A percentile compares a stretch with the other conserved stretches of the same genome.
Evolutionary conservation across 2,113 vertebrate species (phyloP).

Genomic region (Oncorhynchus kisutch): DNA sequence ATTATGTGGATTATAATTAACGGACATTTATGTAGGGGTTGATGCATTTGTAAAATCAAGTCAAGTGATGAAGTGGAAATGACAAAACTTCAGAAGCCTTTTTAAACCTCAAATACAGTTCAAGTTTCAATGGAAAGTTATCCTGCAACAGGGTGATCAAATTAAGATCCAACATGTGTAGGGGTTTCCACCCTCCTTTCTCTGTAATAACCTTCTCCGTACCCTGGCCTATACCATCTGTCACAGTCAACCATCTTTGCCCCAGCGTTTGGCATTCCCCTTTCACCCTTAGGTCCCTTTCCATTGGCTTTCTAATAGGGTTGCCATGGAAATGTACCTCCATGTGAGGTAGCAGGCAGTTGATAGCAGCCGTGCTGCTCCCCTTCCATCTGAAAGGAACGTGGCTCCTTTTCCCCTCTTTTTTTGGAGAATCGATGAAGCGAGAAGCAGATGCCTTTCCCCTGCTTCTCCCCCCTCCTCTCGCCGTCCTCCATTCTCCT

Average conservation of each 20-base stretch:
- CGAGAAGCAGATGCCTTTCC: slow-evolving; percentile 1
- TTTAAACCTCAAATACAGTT: too few species aligned
- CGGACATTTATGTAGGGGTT: too few species aligned
- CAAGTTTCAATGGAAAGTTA: too few species aligned
- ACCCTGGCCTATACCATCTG: not conserved
- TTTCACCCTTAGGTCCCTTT: not conserved
- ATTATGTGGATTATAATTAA: too few species aligned
- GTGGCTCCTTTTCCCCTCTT: not conserved
- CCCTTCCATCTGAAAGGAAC: not conserved
- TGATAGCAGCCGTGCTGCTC: not conserved
- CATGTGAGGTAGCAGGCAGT: not conserved
- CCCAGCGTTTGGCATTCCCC: not conserved
- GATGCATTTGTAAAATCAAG: too few species aligned
- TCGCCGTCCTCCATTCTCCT: not conserved
- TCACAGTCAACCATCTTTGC: not conserved
- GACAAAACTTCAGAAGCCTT: too few species aligned
- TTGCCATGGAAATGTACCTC: not conserved
- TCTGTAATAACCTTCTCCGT: not conserved
- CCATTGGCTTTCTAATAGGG: not conserved
- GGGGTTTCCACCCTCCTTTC: too few species aligned
- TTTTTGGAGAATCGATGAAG: slow-evolving; percentile 4
- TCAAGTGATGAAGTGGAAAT: too few species aligned
- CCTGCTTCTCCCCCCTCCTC: not conserved
- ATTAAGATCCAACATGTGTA: too few species aligned
- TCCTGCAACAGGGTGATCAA: too few species aligned